Conservation (phyloP, 2,797 vertebrate species). For the Avahi laniger region DNA sequence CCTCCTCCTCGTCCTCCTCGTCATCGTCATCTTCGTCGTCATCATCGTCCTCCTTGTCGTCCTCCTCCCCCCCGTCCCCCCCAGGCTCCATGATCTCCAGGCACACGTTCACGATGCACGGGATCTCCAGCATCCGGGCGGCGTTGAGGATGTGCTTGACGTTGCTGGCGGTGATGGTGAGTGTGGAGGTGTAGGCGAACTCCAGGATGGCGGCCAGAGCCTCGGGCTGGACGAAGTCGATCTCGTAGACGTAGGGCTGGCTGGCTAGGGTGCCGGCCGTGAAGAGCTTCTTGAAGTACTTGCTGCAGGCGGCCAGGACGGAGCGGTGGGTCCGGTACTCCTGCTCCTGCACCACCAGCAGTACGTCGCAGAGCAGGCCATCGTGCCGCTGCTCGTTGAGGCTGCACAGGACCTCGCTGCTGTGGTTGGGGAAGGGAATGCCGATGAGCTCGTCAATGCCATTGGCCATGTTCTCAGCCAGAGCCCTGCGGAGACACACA, state of each 20-base stretch:
- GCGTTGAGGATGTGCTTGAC: slow-evolving; percentile 96
- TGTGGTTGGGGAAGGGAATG: slow-evolving; percentile 99
- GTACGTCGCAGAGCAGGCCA: slow-evolving; percentile 95
- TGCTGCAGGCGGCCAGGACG: slow-evolving; percentile 97
- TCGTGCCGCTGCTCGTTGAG: slow-evolving; percentile 97
- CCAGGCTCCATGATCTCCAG: slow-evolving; percentile 97
- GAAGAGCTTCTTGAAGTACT: slow-evolving; percentile 99
- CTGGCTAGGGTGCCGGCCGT: slow-evolving; percentile 90
- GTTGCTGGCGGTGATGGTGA: slow-evolving; percentile 96
- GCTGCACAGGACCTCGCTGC: slow-evolving; percentile 96
- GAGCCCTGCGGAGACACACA: slow-evolving; percentile 82
- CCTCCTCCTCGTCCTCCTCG: slow-evolving; percentile 91
- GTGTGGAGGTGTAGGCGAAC: slow-evolving; percentile 98
- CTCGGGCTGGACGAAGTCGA: slow-evolving; percentile 97
- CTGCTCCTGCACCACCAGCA: slow-evolving; percentile 96
- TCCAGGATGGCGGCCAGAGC: slow-evolving; percentile 97
- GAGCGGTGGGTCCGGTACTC: slow-evolving; percentile 97
- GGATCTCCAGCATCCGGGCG: slow-evolving; percentile 97
- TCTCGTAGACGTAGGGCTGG: slow-evolving; percentile 94
- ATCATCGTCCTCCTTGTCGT: slow-evolving; percentile 86
- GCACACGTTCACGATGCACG: slow-evolving; percentile 96
- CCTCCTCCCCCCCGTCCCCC: slow-evolving; percentile 85
- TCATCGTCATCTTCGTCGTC: slow-evolving; percentile 89
- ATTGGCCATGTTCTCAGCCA: slow-evolving; percentile 93
- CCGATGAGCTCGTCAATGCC: slow-evolving; percentile 96